Evolutionary conservation across 2,888 invertebrate genomes (phyloP).

Genomic region (Plagodis dolabraria): DNA sequence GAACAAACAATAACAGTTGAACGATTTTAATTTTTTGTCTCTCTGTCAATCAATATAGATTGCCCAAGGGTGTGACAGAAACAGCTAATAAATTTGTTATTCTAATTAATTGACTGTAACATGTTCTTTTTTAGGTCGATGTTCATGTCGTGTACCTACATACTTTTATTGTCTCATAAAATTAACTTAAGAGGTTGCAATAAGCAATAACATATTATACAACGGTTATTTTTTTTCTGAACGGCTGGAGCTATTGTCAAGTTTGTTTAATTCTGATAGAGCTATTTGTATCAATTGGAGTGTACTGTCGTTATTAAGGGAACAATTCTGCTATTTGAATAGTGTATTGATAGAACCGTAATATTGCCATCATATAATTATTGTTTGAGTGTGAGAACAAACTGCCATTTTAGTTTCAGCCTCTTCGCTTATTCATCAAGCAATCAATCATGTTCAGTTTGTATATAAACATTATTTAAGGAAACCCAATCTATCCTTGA

Average conservation of each 20-base stretch:
- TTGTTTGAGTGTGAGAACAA: too few species aligned
- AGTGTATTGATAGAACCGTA: too few species aligned
- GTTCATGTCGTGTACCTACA: conserved; percentile 5
- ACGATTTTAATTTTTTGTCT: background rate
- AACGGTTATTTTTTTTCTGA: background rate
- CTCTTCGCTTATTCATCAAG: too few species aligned
- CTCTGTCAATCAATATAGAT: conserved; percentile 16
- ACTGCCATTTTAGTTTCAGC: too few species aligned
- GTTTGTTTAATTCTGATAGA: conserved; percentile 1
- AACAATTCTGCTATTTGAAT: too few species aligned
- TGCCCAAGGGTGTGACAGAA: conserved; percentile 12
- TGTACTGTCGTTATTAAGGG: too few species aligned
- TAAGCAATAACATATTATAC: conserved; percentile 11
- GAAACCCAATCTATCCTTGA: too few species aligned
- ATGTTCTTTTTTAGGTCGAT: conserved; percentile 16
- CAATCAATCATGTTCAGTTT: too few species aligned
- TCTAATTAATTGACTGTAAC: conserved; percentile 16
- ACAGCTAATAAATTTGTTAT: conserved; percentile 22
- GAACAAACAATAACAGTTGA: too few species aligned
- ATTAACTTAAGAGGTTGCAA: conserved; percentile 3
- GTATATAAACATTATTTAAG: too few species aligned
- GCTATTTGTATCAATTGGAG: background rate
- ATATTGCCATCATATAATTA: too few species aligned
- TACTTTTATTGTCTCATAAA: conserved; percentile 1
- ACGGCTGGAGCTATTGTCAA: background rate